Conservation (phyloP, 2,888 invertebrate species). For the Lepidocyrtoides sp. region DNA sequence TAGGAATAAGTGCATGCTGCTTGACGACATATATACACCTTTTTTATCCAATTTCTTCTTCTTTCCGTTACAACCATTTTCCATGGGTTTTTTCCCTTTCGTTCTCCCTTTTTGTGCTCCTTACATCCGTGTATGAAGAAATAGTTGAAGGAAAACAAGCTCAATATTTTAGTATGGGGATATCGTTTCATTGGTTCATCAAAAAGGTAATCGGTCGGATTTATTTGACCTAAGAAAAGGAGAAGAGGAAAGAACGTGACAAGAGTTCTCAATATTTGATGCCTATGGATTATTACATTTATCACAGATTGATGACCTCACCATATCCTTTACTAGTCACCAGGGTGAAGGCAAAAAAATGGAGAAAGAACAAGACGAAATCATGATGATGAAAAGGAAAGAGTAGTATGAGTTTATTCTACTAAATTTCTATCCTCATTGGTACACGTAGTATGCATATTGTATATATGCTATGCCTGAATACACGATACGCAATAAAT, state of each 20-base stretch:
- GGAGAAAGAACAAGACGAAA: background rate
- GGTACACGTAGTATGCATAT: no score
- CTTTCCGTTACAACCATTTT: background rate
- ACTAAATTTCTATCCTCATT: background rate
- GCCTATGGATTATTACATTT: constrained; percentile 84
- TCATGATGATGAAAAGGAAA: background rate
- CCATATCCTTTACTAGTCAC: constrained; percentile 67
- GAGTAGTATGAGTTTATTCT: background rate
- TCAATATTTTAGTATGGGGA: constrained; percentile 82
- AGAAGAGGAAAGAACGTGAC: constrained; percentile 81
- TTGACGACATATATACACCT: constrained; percentile 27
- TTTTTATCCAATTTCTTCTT: background rate
- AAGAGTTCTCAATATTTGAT: constrained; percentile 75
- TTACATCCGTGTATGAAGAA: background rate
- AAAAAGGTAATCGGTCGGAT: constrained; percentile 85
- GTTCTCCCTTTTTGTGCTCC: no score
- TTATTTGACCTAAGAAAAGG: constrained; percentile 84
- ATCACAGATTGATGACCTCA: constrained; percentile 85
- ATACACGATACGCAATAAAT: no score
- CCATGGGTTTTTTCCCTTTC: no score
- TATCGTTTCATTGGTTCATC: constrained; percentile 85
- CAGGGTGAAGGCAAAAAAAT: constrained; percentile 30
- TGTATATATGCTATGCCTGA: background rate
- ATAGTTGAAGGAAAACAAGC: constrained; percentile 44
- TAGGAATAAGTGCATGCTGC: background rate